Conservation (phyloP, 2,888 invertebrate genomes). For the Drosophila mimica region DNA sequence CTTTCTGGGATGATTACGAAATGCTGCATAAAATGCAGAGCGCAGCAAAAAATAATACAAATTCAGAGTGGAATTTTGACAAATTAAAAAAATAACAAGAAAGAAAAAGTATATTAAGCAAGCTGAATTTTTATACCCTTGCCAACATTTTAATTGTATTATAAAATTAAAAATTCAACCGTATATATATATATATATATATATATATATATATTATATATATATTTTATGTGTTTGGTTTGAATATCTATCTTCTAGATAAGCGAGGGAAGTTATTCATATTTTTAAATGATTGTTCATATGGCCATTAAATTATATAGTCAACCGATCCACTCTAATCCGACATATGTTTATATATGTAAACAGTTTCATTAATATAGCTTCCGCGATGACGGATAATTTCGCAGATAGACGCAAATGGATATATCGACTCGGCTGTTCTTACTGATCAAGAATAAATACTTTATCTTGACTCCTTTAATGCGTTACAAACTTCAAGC, state of each 20-base stretch:
- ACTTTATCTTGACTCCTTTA: neutral
- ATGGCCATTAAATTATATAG: neutral
- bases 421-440: neutral
- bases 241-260: neutral
- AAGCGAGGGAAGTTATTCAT: neutral
- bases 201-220: neutral
- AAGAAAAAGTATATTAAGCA: neutral
- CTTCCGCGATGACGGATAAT: neutral
- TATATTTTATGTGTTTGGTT: neutral
- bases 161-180: neutral
- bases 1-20: conserved; percentile 13
- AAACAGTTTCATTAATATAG: neutral
- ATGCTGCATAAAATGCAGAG: conserved; percentile 55
- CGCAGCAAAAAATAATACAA: conserved; percentile 49
- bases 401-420: neutral
- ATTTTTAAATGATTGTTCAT: neutral
- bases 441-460: neutral
- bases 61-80: conserved; percentile 5
- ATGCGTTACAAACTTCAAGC: neutral
- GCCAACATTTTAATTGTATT: neutral
- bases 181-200: neutral
- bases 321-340: neutral
- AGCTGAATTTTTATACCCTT: neutral
- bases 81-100: neutral
- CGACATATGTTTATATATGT: neutral